phyloP scores from a whole-genome alignment of 2,113 vertebrate species.

The Aphyosemion australe region DNA sequence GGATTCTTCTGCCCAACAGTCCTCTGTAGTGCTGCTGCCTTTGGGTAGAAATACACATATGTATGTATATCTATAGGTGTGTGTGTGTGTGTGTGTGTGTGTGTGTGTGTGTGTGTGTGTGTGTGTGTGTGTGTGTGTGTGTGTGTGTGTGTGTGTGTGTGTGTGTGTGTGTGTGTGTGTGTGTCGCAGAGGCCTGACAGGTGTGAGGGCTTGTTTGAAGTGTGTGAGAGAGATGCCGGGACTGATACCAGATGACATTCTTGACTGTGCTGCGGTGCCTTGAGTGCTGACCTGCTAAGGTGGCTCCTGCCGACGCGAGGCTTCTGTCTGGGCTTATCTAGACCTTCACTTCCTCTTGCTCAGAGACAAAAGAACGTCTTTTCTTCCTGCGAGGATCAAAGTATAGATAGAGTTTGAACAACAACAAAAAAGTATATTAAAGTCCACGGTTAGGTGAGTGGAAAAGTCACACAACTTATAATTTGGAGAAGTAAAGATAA shows the following conservation, averaged over 20 bases:
- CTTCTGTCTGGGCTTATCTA: slow-evolving; percentile 72
- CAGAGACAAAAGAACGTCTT: slow-evolving; percentile 68
- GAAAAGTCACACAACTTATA: not conserved
- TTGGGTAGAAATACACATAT: slow-evolving; percentile 11
- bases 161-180: slow-evolving; percentile 9
- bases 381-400: slow-evolving; percentile 21
- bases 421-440: not conserved
- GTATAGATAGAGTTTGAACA: not conserved
- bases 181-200: slow-evolving; percentile 20
- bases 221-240: slow-evolving; percentile 52
- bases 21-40: slow-evolving; percentile 39
- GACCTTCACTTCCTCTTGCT: slow-evolving; percentile 25
- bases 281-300: slow-evolving; percentile 74
- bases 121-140: slow-evolving; percentile 3
- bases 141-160: not conserved
- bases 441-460: not conserved
- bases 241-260: slow-evolving; percentile 75
- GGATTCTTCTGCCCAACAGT: slow-evolving; percentile 51
- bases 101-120: not conserved
- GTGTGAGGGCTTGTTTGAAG: slow-evolving; percentile 61
- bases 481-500: not conserved
- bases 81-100: slow-evolving; percentile 2
- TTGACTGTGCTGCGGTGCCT: slow-evolving; percentile 68
- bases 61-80: slow-evolving; percentile 1
- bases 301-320: slow-evolving; percentile 63